Percentiles rank a stretch among this genome's conserved stretches.
Evolutionary conservation across 92 coral and sea anemone species (phyloP).

Genomic region (Epizoanthus rinbou): DNA sequence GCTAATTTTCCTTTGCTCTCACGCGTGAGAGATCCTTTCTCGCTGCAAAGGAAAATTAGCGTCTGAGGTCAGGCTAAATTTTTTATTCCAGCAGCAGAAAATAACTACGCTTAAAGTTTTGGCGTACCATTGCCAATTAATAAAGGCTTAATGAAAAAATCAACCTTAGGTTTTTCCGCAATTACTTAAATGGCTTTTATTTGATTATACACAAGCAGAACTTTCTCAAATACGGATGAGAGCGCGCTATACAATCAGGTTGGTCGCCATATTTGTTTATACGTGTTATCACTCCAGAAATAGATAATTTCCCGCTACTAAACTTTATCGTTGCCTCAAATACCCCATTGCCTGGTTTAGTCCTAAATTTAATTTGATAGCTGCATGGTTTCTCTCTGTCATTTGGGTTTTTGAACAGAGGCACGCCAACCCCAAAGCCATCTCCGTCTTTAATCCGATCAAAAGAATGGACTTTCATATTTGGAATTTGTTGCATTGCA

Average conservation of each 20-base stretch:
- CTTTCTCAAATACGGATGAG: slow-evolving; percentile 66
- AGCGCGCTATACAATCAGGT: slow-evolving; percentile 56
- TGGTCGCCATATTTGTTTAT: slow-evolving; percentile 72
- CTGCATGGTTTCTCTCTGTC: slow-evolving; percentile 26
- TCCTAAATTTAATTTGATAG: slow-evolving; percentile 62
- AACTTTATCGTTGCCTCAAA: slow-evolving; percentile 62
- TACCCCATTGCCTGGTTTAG: slow-evolving; percentile 58
- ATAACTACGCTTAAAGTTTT: too few relatives aligned
- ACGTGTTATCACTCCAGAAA: slow-evolving; percentile 62
- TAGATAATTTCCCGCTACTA: slow-evolving; percentile 39
- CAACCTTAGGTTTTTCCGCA: too few relatives aligned
- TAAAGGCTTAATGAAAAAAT: too few relatives aligned
- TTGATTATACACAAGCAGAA: slow-evolving; percentile 48
- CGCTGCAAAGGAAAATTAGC: too few relatives aligned
- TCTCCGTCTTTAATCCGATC: slow-evolving; percentile 60
- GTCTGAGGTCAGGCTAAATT: too few relatives aligned
- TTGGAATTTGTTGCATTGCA: slow-evolving; percentile 71
- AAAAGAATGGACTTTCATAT: slow-evolving; percentile 56
- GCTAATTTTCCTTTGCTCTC: too few relatives aligned
- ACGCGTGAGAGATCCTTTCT: too few relatives aligned
- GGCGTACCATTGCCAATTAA: too few relatives aligned
- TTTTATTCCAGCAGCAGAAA: too few relatives aligned
- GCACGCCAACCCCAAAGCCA: slow-evolving; percentile 74
- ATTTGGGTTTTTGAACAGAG: slow-evolving; percentile 30
- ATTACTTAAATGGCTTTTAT: too few relatives aligned